Base-by-base conservation (phyloP, 1,140 invertebrate genomes). In the Lithobius niger region DNA sequence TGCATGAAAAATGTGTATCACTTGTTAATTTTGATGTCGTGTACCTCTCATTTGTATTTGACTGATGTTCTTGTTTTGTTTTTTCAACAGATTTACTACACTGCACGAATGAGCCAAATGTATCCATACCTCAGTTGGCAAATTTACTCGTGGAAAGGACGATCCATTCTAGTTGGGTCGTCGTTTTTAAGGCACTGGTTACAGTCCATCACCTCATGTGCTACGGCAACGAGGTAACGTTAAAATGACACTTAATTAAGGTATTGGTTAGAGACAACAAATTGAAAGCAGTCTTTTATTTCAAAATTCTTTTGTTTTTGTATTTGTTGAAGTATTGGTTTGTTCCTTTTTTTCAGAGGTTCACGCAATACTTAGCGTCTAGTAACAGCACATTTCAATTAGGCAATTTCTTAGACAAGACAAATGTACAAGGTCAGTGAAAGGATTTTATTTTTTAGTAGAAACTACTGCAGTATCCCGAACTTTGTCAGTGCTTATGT, bases 341-440 rank as follows among this genome's bases (percentile, higher is more conserved):
- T 61, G 57, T 57, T 22, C 53, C 60, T 49, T 64, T 68, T 61
- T 84, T 86, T 61, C 82, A 98, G 92, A 84, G 96, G 70, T 99
- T 99, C 73, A 97, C 93, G 69, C 96, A 99, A 78, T 99, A 97
- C 76, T 77, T 99, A 71, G 96, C 96, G 52, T 98, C 95, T 59
- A 97, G 91, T 76, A 99, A 98, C 77, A 96, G 93, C 71, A 93
- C 90, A 64, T 97, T 99, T 79, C 94, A 97, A 77, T 81, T 98
- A 66, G 88, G 84, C 71, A 91, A 84, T 79, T 99, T 97, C 73
- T 76, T 96, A 68, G 96, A 99, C 73, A 98, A 97, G 65, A 70
- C 62, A 75, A 87, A 86, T 68, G 82, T 89, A 56, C 87, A 91
- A 88, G 89, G 90, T 94, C 79, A 76, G 69, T 70, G n/a, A 66